Conservation (phyloP, 2,797 vertebrate species). For the Gorsachius magnificus region DNA sequence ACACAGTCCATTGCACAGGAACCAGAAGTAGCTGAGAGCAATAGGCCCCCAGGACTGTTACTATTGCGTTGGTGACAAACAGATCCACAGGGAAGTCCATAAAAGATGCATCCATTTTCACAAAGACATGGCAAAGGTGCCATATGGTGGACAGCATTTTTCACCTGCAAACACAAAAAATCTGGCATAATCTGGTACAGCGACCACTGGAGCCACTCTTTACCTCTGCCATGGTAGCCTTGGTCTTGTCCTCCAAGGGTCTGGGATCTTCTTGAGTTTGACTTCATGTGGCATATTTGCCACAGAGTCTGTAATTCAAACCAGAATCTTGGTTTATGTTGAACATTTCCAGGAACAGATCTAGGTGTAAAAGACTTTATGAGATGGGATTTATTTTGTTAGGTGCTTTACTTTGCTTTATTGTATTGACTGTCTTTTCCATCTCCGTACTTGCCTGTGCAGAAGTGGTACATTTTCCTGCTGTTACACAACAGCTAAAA, state of each 20-base stretch:
- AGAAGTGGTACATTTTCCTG: background rate
- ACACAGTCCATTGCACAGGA: constrained; percentile 42
- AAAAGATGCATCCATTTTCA: background rate
- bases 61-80: background rate
- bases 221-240: background rate
- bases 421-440: background rate
- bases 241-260: background rate
- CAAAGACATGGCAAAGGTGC: background rate
- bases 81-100: background rate
- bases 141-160: background rate
- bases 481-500: background rate
- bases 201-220: background rate
- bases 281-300: background rate
- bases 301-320: background rate
- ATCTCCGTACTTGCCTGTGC: background rate
- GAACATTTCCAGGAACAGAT: background rate
- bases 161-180: background rate
- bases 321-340: background rate
- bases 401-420: background rate
- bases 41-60: background rate
- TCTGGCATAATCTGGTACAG: background rate
- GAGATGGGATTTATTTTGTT: background rate
- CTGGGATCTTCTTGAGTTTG: background rate
- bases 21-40: constrained; percentile 13
- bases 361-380: background rate